These are phyloP conservation scores for Cervus canadensis DNA, from an alignment of 2,113 vertebrate genomes.

Conservation along the genomic window DNA sequence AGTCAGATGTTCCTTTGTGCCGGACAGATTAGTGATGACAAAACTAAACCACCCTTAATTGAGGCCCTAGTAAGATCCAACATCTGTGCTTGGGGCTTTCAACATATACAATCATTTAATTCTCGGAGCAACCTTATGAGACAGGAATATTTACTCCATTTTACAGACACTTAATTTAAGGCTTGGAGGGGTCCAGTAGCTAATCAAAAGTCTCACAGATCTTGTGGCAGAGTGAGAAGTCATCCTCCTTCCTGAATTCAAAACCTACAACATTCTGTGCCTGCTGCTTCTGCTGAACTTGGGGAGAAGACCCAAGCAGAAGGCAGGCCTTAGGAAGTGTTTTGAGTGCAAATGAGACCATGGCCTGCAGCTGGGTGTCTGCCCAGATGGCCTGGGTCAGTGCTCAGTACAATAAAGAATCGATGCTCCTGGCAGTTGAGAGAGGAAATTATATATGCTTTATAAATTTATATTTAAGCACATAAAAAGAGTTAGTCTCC, in stretches of 20 bases:
- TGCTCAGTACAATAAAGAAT: not conserved
- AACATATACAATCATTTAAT: not conserved
- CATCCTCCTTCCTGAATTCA: slow-evolving; percentile 10
- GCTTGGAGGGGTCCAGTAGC: not conserved
- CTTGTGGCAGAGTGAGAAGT: not conserved
- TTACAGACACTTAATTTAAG: not conserved
- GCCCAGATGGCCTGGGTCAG: not conserved
- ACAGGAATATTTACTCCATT: not conserved
- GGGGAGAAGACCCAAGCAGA: not conserved
- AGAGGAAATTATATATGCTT: not conserved
- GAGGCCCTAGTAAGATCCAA: not conserved
- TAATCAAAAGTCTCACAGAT: not conserved
- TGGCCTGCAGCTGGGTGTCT: not conserved
- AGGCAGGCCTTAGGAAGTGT: not conserved
- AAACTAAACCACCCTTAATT: not conserved
- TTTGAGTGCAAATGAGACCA: slow-evolving; percentile 30
- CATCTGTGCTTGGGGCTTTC: not conserved
- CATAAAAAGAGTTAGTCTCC: not conserved
- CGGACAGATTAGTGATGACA: not conserved
- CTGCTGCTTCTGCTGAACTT: not conserved
- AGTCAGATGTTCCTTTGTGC: not conserved
- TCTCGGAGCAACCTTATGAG: not conserved
- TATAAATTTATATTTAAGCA: slow-evolving; percentile 24
- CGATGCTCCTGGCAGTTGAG: not conserved
- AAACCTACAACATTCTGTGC: not conserved